Base-by-base conservation (phyloP, 2,888 invertebrate species). In the Aphidoletes aphidimyza region DNA sequence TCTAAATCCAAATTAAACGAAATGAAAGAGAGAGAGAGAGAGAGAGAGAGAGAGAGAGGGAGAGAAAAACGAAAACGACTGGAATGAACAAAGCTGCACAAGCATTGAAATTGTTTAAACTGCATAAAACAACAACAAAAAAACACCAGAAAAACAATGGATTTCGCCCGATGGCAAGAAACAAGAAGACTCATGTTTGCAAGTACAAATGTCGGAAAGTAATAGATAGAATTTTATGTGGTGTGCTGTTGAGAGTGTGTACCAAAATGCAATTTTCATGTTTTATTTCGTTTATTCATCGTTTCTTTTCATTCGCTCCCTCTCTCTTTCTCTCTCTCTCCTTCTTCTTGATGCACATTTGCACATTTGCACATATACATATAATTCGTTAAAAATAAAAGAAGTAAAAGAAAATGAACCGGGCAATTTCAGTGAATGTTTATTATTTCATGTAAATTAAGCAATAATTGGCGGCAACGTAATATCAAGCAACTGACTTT, bases 381-480 rank as follows among this genome's bases (percentile, higher is more conserved):
- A 47, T 2, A 47, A 19, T 19, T 17, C 47, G 47, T 17, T 5
- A 54, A 22, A 22, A 54, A 54, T 34, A 30, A 26, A n/a, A 11
- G 30, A 14, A 9, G 34, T 30, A 34, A 69, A 14, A 54, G 26
- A 26, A 26, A 54, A 54, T 54, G 54, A 54, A 30, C 11, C 69
- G 30, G 34, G 69, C 69, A 69, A 69, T 69, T 69, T 69, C 69
- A 69, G 69, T 69, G 69, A 69, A 69, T 69, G 69, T 69, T 69
- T 69, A 69, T 69, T 69, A 69, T 69, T 69, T 69, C 69, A 69
- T 69, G 69, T 69, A 69, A 69, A 69, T 69, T 69, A 69, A 69
- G 34, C 69, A 69, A 69, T 69, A 69, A 69, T 30, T 30, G n/a
- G 69, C 69, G n/a, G 69, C 30, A 69, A 14, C 69, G 69, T 69